These are phyloP conservation scores for Sebastes jordani DNA, from an alignment of 2,797 vertebrate genomes.

Conservation along the genomic window DNA sequence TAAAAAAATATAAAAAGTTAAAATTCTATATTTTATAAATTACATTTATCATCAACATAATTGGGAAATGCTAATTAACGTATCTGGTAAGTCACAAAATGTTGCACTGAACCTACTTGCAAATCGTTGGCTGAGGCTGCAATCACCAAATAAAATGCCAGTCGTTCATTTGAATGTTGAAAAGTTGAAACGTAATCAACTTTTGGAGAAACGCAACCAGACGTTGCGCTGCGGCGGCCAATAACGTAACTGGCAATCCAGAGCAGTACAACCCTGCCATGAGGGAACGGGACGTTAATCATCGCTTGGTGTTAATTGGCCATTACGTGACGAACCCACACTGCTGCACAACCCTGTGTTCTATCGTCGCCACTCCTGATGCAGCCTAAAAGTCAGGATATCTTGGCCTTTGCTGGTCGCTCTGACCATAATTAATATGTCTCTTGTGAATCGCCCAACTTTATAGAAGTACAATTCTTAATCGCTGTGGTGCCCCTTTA, in stretches of 20 bases:
- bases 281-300: not conserved
- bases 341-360: not conserved
- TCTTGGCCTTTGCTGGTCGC: not conserved
- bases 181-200: not conserved
- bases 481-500: not conserved
- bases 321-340: not conserved
- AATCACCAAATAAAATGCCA: not conserved
- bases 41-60: not conserved
- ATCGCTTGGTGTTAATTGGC: not conserved
- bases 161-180: too few relatives aligned
- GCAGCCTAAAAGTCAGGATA: not conserved
- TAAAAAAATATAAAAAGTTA: not conserved
- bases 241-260: not conserved
- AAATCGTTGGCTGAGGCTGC: not conserved
- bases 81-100: not conserved
- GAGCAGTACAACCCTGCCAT: not conserved
- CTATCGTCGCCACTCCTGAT: not conserved
- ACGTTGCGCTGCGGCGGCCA: not conserved
- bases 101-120: not conserved
- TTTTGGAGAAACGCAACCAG: not conserved
- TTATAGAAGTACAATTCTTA: not conserved
- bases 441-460: slow-evolving; percentile 13
- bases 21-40: too few relatives aligned
- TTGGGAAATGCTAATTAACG: not conserved
- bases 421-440: not conserved